Evolutionary conservation across 2,888 invertebrate species (phyloP).

Genomic region (Scotopteryx bipunctaria): DNA sequence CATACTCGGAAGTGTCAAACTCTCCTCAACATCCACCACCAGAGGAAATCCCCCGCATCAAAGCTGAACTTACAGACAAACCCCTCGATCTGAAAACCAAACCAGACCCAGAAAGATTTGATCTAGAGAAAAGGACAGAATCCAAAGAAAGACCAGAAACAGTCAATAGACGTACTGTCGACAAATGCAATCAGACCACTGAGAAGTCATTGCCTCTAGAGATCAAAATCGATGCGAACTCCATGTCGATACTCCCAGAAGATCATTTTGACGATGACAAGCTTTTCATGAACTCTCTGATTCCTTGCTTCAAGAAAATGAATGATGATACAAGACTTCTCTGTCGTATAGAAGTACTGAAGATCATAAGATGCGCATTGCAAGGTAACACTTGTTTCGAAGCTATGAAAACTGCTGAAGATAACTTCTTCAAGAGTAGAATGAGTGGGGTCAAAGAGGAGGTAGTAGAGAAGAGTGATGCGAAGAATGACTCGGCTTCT

Average conservation of each 20-base stretch:
- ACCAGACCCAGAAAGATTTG: slow-evolving; percentile 38
- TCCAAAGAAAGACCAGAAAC: slow-evolving; percentile 39
- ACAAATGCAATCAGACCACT: slow-evolving; percentile 62
- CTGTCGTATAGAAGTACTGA: slow-evolving; percentile 72
- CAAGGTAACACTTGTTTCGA: slow-evolving; percentile 72
- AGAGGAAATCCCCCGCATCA: slow-evolving; percentile 64
- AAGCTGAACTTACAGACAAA: slow-evolving; percentile 60
- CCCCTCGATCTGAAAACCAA: slow-evolving; percentile 68
- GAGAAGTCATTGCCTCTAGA: slow-evolving; percentile 59
- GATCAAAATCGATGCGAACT: slow-evolving; percentile 72
- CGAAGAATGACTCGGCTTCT: slow-evolving; percentile 46
- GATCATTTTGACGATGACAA: slow-evolving; percentile 76
- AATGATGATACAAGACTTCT: slow-evolving; percentile 69
- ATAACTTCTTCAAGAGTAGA: slow-evolving; percentile 58
- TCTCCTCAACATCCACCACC: slow-evolving; percentile 70
- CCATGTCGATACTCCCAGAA: slow-evolving; percentile 61
- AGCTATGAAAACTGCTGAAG: slow-evolving; percentile 60
- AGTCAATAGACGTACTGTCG: slow-evolving; percentile 61
- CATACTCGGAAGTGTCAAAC: slow-evolving; percentile 71
- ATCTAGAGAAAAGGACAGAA: slow-evolving; percentile 11
- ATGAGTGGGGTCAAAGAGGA: slow-evolving; percentile 62
- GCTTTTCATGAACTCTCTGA: slow-evolving; percentile 72
- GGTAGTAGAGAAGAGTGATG: slow-evolving; percentile 36
- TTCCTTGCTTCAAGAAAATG: slow-evolving; percentile 76
- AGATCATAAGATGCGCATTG: slow-evolving; percentile 69